Conservation (phyloP, 2,797 vertebrate genomes). For the Rhabdophis nuchalis region DNA sequence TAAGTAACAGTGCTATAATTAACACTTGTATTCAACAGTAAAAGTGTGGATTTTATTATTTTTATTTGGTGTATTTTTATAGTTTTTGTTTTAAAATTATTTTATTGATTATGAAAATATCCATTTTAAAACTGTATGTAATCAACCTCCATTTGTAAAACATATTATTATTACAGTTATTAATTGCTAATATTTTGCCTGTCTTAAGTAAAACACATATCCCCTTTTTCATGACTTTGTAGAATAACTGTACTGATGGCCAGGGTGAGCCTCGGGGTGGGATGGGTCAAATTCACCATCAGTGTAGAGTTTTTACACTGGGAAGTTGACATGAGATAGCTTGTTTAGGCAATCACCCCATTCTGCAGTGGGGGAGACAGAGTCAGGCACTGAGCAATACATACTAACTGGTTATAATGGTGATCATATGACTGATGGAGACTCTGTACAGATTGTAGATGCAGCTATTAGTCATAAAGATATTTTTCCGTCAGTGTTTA, state of each 20-base stretch:
- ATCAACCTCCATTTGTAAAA: background rate
- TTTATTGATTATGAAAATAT: background rate
- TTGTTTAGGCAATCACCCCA: background rate
- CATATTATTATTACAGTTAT: background rate
- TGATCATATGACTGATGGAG: background rate
- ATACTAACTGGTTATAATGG: background rate
- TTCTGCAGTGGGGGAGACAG: background rate
- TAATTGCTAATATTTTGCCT: background rate
- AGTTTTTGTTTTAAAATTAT: background rate
- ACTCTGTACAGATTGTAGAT: background rate
- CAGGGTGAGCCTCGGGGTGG: too few species aligned
- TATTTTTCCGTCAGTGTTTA: background rate
- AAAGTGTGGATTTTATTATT: background rate
- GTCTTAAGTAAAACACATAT: background rate
- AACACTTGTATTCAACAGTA: background rate
- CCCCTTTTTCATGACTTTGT: background rate
- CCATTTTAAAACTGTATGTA: background rate
- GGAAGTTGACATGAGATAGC: background rate
- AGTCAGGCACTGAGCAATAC: background rate
- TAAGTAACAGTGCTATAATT: background rate
- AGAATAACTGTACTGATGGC: too few species aligned
- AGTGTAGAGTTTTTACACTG: background rate
- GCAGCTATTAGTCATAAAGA: background rate
- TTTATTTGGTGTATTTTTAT: background rate
- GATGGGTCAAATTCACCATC: too few species aligned